Evolutionary conservation across 2,888 invertebrate species (phyloP).

Genomic region (Spodoptera littoralis): DNA sequence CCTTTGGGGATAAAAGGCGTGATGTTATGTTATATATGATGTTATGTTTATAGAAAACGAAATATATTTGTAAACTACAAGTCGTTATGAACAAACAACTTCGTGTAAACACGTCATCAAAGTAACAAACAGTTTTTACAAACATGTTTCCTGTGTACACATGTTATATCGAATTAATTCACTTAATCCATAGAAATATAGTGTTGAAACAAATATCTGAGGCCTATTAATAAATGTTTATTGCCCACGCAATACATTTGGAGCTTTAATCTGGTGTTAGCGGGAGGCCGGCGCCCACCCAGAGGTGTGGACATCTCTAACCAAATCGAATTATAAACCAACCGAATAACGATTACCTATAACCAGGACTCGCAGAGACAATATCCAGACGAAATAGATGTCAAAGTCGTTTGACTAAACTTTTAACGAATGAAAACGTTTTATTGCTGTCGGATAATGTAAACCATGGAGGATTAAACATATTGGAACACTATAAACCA

Average conservation of each 20-base stretch:
- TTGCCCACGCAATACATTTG: constrained; percentile 79
- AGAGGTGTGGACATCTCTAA: constrained; percentile 83
- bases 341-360: constrained; percentile 57
- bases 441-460: constrained; percentile 63
- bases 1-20: too few relatives aligned
- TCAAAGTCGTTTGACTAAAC: constrained; percentile 52
- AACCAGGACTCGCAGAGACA: constrained; percentile 24
- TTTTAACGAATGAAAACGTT: constrained; percentile 35
- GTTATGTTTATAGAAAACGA: constrained; percentile 3
- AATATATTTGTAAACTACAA: constrained; percentile 8
- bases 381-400: constrained; percentile 55
- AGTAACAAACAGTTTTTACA: constrained; percentile 48
- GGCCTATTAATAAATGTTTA: constrained; percentile 81
- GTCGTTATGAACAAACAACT: constrained; percentile 43
- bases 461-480: constrained; percentile 72
- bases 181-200: constrained; percentile 75
- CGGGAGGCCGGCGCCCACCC: constrained; percentile 85
- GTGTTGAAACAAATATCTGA: constrained; percentile 81
- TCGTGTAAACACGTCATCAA: constrained; percentile 53
- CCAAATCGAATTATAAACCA: constrained; percentile 82
- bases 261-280: constrained; percentile 79
- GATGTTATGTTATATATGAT: too few relatives aligned
- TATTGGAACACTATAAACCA: constrained; percentile 72
- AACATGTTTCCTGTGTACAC: constrained; percentile 59
- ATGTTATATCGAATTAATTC: constrained; percentile 71